Conservation (phyloP, 2,888 invertebrate species). For the Scaptomyza reducta region DNA sequence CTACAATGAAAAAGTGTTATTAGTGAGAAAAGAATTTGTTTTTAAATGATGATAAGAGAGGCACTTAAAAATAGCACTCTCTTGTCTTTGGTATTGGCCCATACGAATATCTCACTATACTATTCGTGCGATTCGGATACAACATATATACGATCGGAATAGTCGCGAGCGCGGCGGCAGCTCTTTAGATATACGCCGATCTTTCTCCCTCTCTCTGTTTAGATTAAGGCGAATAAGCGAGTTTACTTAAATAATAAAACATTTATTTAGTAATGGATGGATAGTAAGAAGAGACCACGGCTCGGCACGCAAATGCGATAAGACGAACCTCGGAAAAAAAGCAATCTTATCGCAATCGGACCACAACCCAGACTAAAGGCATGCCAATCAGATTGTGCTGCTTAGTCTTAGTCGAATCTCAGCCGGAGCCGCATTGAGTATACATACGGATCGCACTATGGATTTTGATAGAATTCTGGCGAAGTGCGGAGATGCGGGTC, state of each 20-base stretch:
- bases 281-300: constrained; percentile 40
- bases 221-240: constrained; percentile 64
- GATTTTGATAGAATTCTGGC: constrained; percentile 85
- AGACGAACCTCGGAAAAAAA: constrained; percentile 37
- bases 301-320: constrained; percentile 47
- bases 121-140: neutral
- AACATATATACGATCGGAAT: constrained; percentile 2
- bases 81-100: neutral
- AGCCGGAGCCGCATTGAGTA: constrained; percentile 32
- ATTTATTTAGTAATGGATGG: constrained; percentile 50
- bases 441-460: constrained; percentile 55
- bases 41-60: neutral
- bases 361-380: constrained; percentile 20
- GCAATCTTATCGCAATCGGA: constrained; percentile 62
- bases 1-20: neutral
- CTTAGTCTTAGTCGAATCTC: constrained; percentile 70
- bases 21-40: neutral
- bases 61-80: neutral
- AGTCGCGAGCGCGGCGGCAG: constrained; percentile 11
- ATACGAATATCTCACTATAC: neutral
- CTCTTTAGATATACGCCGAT: constrained; percentile 42
- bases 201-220: constrained; percentile 32
- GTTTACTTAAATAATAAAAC: constrained; percentile 72
- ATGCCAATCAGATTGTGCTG: constrained; percentile 38
- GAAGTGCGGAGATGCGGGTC: constrained; percentile 85